Evolutionary conservation across 2,797 vertebrate species (phyloP), one percentile per base, ranked within the genome.

Genomic region (Pterois miles): DNA sequence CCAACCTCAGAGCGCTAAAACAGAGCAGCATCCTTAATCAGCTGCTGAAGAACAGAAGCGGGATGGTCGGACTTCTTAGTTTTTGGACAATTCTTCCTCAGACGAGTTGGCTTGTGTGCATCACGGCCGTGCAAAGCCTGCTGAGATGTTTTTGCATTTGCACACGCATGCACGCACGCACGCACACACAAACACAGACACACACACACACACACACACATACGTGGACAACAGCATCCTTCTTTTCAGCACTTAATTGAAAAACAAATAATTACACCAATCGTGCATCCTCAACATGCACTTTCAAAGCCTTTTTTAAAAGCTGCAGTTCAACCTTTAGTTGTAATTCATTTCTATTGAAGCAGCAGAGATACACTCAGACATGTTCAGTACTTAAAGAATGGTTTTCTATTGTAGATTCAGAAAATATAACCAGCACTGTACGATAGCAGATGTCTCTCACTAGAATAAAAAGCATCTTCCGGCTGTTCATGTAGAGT

Each of bases 251-350:
- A 60, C 9, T 56, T 57, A 33, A 23, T 13, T 40, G 38, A 20
- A 8, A 36, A 20, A 16, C 6, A 6, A 11, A 22, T 31, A 18
- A 65, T 25, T 1, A 38, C 52, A 8, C 2, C 31, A 65, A 7
- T 46, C 8, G 6, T 10, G 56, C 23, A 10, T 18, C 23, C 3
- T 1, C 5, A 22, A 56, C 22, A 11, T 12, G 65, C 74, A 80
- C 65, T 76, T 74, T 58, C 46, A 29, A 46, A 29, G 11, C 27
- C 18, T 25, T 56, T 58, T 58, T 57, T 14, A 66, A 38, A 57
- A 23, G 38, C 31, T 29, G 52, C 67, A 65, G 4, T 25, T 71
- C 7, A 18, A 25, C 33, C 0, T 67, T 34, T 11, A 43, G 46
- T 48, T n/a, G 25, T 6, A 9, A 2, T 1, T 8, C 5, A 54